A percentile compares a stretch with the other conserved stretches of the same genome.
phyloP scores from a whole-genome alignment of 64 coral and sea anemone genomes.

The Trachythela sp. region DNA sequence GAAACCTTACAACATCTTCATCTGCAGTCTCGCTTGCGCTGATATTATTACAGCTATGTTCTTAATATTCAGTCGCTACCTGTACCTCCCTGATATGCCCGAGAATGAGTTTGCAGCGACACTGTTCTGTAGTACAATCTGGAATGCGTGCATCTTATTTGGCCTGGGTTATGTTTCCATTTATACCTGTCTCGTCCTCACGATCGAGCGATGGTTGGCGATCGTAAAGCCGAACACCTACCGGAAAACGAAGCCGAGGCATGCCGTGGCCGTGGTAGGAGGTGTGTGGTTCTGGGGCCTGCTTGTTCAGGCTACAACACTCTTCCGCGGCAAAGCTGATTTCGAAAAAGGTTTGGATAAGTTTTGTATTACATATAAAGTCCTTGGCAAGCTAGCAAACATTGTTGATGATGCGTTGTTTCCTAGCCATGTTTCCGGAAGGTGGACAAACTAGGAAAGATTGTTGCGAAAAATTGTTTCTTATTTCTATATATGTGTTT shows the following conservation, averaged over 20 bases:
- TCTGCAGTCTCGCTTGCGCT: background rate
- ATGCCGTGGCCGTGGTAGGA: background rate
- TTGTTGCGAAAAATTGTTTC: too few species aligned
- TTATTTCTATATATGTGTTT: too few species aligned
- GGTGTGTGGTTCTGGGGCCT: constrained; percentile 3
- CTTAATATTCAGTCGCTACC: background rate
- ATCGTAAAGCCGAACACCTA: background rate
- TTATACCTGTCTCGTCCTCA: constrained; percentile 7
- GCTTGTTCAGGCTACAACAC: background rate
- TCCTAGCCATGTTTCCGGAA: too few species aligned
- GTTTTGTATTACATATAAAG: background rate
- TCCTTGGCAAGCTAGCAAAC: background rate
- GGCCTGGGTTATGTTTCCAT: constrained; percentile 6
- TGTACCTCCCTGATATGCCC: constrained; percentile 7
- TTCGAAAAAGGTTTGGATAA: constrained; percentile 2
- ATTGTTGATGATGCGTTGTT: too few species aligned
- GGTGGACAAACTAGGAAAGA: too few species aligned
- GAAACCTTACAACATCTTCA: constrained; percentile 20
- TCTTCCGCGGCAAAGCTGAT: background rate
- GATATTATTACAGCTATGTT: background rate
- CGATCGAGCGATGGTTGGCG: constrained; percentile 17
- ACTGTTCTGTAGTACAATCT: background rate
- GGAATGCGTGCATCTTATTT: constrained; percentile 1
- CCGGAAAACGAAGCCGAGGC: background rate
- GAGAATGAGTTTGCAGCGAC: background rate